These are phyloP conservation scores for Fistularia tabacaria DNA, from an alignment of 2,797 vertebrate genomes.

Conservation along the genomic window DNA sequence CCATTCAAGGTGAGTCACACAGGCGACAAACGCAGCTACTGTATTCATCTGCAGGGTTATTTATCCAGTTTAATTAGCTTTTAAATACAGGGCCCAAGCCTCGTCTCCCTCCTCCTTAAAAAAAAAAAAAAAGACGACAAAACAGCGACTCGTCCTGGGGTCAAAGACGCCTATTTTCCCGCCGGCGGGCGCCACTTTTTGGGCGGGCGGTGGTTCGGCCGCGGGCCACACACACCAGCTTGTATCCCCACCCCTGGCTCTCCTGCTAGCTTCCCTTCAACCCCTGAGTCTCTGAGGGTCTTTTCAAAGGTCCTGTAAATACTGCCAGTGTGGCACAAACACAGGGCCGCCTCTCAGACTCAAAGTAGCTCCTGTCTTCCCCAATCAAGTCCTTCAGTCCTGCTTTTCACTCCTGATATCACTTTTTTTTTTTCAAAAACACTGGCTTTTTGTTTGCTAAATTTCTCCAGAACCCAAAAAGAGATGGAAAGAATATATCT, in stretches of 20 bases:
- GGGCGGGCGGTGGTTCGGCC: constrained; percentile 12
- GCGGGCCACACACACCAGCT: constrained; percentile 58
- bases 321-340: constrained; percentile 47
- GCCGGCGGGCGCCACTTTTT: constrained; percentile 3
- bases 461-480: too few relatives aligned
- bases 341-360: constrained; percentile 38
- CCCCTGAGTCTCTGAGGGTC: constrained; percentile 47
- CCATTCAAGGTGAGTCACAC: constrained; percentile 40
- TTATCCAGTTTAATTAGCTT: constrained; percentile 33
- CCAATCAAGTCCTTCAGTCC: constrained; percentile 13
- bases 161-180: constrained; percentile 24
- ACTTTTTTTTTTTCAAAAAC: background rate
- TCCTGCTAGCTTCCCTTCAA: constrained; percentile 57
- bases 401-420: constrained; percentile 16
- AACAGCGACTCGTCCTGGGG: constrained; percentile 36
- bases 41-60: constrained; percentile 28
- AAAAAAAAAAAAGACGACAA: too few relatives aligned
- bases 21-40: constrained; percentile 38
- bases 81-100: constrained; percentile 19
- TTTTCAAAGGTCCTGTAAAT: constrained; percentile 64
- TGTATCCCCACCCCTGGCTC: constrained; percentile 49
- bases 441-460: background rate
- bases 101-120: constrained; percentile 19
- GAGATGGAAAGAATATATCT: too few relatives aligned
- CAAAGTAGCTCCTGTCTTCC: constrained; percentile 33